A percentile compares a stretch with the other conserved stretches of the same genome.
Conservation (phyloP, 2,797 vertebrate species). For the Malacoctenus gilli region DNA sequence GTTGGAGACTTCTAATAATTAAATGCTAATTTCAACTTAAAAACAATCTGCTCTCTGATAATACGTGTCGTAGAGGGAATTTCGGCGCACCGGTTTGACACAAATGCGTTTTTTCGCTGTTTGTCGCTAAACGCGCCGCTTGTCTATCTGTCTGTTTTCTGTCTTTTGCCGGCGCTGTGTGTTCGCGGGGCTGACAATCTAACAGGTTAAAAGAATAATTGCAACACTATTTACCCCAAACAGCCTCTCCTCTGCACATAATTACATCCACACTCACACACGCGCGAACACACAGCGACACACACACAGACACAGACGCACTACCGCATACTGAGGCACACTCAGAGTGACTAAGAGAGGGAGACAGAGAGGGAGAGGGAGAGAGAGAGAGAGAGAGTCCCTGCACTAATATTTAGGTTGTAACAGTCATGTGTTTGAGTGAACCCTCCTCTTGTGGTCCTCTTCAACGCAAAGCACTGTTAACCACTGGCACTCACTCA, state of each 20-base stretch:
- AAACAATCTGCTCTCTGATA: slow-evolving; percentile 34
- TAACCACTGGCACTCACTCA: slow-evolving; percentile 71
- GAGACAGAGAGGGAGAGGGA: slow-evolving; percentile 46
- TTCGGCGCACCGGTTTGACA: slow-evolving; percentile 2
- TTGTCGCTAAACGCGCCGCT: slow-evolving; percentile 50
- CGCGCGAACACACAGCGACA: slow-evolving; percentile 37
- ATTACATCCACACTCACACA: slow-evolving; percentile 64
- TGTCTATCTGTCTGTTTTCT: slow-evolving; percentile 46
- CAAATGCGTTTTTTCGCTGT: slow-evolving; percentile 38
- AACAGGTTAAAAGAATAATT: slow-evolving; percentile 83
- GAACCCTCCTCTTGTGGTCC: slow-evolving; percentile 80
- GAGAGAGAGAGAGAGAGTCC: slow-evolving; percentile 57
- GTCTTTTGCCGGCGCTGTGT: slow-evolving; percentile 44
- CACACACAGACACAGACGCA: slow-evolving; percentile 35
- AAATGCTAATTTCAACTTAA: slow-evolving; percentile 13
- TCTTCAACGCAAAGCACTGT: slow-evolving; percentile 77
- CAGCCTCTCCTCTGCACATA: slow-evolving; percentile 77
- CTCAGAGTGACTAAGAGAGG: slow-evolving; percentile 32
- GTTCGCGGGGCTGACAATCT: slow-evolving; percentile 68
- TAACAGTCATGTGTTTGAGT: slow-evolving; percentile 74
- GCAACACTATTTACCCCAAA: slow-evolving; percentile 80
- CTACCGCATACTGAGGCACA: slow-evolving; percentile 34
- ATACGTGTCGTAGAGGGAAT: slow-evolving; percentile 35
- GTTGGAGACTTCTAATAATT: slow-evolving; percentile 15
- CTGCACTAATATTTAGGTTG: slow-evolving; percentile 80